A percentile compares a stretch with the other conserved stretches of the same genome.
phyloP scores from a whole-genome alignment of 2,888 invertebrate species.

The Apantesis nais region DNA sequence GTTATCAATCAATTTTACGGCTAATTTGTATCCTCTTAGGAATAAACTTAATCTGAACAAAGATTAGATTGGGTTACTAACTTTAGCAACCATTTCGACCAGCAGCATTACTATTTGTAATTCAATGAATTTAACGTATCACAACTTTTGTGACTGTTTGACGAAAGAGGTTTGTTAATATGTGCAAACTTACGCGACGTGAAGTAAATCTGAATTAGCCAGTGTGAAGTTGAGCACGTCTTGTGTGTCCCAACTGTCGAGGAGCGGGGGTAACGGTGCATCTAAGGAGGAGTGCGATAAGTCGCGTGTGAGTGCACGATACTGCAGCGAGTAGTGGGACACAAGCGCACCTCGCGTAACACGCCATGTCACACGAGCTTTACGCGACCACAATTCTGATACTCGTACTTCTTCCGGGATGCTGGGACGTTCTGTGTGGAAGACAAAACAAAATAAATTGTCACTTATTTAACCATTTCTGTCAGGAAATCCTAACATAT shows the following conservation, averaged over 20 bases:
- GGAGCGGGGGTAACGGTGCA: slow-evolving; percentile 69
- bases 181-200: slow-evolving; percentile 72
- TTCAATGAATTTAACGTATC: slow-evolving; percentile 10
- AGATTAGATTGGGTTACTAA: slow-evolving; percentile 26
- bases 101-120: slow-evolving; percentile 15
- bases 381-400: slow-evolving; percentile 80
- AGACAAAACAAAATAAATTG: not conserved
- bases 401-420: slow-evolving; percentile 78
- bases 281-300: slow-evolving; percentile 68
- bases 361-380: slow-evolving; percentile 78
- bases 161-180: not conserved
- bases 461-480: not conserved
- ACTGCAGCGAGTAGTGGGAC: slow-evolving; percentile 77
- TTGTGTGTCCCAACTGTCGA: slow-evolving; percentile 75
- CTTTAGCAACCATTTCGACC: slow-evolving; percentile 23
- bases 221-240: slow-evolving; percentile 77
- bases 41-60: slow-evolving; percentile 23
- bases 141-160: not conserved
- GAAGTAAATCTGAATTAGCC: slow-evolving; percentile 76
- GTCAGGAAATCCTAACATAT: not conserved
- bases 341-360: slow-evolving; percentile 74
- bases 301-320: slow-evolving; percentile 71
- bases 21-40: slow-evolving; percentile 6
- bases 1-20: not conserved
- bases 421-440: slow-evolving; percentile 70